These are phyloP conservation scores for Cathartes aura DNA, from an alignment of 2,113 vertebrate species.

Conservation along the genomic window DNA sequence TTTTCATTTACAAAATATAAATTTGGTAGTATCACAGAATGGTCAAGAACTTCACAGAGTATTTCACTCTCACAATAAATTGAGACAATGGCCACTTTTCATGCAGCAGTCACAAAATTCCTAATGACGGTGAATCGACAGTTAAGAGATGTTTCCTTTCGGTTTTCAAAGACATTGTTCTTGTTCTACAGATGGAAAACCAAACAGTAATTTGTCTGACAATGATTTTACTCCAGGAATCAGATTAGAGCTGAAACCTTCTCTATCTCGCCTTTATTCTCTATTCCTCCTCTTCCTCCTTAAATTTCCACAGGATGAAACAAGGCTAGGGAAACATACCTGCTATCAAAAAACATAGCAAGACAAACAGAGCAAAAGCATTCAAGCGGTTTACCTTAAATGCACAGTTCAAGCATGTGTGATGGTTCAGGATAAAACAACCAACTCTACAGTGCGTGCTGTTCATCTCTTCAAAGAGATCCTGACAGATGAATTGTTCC, in stretches of 20 bases:
- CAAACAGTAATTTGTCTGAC: background rate
- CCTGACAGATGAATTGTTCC: background rate
- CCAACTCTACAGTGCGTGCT: background rate
- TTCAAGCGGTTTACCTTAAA: background rate
- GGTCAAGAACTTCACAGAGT: background rate
- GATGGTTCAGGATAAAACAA: background rate
- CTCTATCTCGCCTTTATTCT: background rate
- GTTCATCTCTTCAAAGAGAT: background rate
- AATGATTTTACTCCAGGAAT: background rate
- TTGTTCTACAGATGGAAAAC: background rate
- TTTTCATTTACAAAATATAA: background rate
- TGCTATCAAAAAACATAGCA: background rate
- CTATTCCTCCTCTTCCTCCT: background rate
- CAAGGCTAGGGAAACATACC: background rate
- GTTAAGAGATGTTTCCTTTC: background rate
- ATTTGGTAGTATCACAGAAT: background rate
- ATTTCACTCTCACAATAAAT: background rate
- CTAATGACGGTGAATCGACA: rapidly evolving
- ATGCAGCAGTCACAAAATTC: background rate
- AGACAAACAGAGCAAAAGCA: background rate
- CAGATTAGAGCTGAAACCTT: background rate
- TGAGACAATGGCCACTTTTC: background rate
- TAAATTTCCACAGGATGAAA: background rate
- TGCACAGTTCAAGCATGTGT: background rate
- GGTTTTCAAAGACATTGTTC: background rate